These are phyloP conservation scores for Spatula versicolor DNA, from an alignment of 2,797 vertebrate species.

Conservation along the genomic window DNA sequence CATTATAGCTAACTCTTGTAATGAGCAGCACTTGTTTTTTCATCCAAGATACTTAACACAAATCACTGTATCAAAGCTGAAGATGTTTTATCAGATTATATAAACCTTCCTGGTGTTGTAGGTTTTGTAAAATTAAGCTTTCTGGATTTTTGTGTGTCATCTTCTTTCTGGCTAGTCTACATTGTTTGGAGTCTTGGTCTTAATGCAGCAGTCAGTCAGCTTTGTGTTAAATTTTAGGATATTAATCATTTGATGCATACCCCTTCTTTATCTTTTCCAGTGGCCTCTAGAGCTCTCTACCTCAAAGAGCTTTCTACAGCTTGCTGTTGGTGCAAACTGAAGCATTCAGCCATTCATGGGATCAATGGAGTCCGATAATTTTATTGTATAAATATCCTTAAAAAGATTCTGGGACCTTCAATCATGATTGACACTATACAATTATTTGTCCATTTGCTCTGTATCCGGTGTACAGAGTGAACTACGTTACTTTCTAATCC, in stretches of 20 bases:
- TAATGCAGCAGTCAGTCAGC: background rate
- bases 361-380: background rate
- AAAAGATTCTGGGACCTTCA: background rate
- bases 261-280: constrained; percentile 8
- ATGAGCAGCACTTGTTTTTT: background rate
- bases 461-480: background rate
- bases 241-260: background rate
- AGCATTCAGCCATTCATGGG: background rate
- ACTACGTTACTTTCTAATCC: background rate
- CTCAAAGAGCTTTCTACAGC: constrained; percentile 3
- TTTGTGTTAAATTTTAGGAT: constrained; percentile 9
- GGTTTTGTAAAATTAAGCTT: background rate
- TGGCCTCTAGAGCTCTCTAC: background rate
- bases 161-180: background rate
- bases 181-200: background rate
- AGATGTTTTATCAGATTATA: background rate
- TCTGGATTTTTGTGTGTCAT: background rate
- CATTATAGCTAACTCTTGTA: background rate
- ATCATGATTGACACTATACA: background rate
- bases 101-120: background rate
- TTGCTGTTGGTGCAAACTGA: background rate
- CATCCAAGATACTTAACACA: background rate
- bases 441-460: background rate
- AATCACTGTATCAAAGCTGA: background rate
- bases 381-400: background rate